Evolutionary conservation across 37 sponge, comb jelly and placozoan species (phyloP).

Genomic region (Mnemiopsis leidyi): DNA sequence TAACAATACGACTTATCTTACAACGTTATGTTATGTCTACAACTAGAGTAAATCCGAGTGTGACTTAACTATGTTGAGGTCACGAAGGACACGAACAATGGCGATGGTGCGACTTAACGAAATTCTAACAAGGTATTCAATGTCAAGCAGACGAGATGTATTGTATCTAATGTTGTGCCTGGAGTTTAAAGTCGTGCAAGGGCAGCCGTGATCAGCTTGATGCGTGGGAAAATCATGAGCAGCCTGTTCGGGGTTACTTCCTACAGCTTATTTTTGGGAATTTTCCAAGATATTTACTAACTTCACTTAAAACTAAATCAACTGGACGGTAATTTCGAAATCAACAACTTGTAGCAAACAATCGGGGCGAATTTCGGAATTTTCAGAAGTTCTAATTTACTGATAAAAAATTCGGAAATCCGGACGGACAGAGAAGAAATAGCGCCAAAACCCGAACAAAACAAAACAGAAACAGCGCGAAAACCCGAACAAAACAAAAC

Average conservation of each 20-base stretch:
- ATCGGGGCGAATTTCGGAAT: too few relatives aligned
- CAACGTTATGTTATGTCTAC: background rate
- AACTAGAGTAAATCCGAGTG: background rate
- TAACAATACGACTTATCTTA: background rate
- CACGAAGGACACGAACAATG: background rate
- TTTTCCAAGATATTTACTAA: too few relatives aligned
- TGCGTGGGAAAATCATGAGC: background rate
- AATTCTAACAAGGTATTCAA: background rate
- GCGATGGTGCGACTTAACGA: background rate
- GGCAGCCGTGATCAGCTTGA: background rate
- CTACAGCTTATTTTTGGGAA: too few relatives aligned
- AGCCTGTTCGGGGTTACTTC: background rate
- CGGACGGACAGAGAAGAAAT: too few relatives aligned
- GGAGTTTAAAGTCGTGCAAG: background rate
- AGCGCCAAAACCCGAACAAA: too few relatives aligned
- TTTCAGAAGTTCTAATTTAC: too few relatives aligned
- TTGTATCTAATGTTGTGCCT: background rate
- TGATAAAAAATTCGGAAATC: too few relatives aligned
- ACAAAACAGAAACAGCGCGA: too few relatives aligned
- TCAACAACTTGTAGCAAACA: too few relatives aligned
- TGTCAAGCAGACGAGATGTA: background rate
- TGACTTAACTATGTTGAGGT: background rate
- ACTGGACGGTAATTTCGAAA: too few relatives aligned
- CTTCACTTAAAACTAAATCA: too few relatives aligned
- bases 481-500: background rate